These are phyloP conservation scores for Caenorhabditis tropicalis DNA, from an alignment of 1,140 invertebrate genomes.

Conservation along the genomic window DNA sequence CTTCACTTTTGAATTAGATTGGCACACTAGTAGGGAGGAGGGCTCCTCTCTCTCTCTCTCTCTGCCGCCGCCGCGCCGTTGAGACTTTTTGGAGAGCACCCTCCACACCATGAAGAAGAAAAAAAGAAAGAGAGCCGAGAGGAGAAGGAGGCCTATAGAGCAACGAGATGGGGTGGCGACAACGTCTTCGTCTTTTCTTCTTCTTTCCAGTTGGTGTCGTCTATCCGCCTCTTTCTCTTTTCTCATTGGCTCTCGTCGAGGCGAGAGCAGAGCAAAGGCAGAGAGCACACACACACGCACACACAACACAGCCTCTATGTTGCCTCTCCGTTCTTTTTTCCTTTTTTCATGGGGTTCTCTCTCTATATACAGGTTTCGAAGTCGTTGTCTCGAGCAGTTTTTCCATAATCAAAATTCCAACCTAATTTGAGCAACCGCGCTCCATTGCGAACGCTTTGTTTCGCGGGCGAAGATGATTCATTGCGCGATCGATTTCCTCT, in stretches of 20 bases:
- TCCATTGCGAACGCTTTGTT: background rate
- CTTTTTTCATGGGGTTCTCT: background rate
- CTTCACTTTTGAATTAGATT: slow-evolving; percentile 44
- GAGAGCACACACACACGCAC: too few species aligned
- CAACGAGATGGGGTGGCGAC: background rate
- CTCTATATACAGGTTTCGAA: background rate
- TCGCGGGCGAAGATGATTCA: too few species aligned
- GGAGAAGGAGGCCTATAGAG: background rate
- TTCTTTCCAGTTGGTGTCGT: background rate
- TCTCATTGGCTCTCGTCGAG: background rate
- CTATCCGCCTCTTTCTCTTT: too few species aligned
- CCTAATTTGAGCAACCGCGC: background rate
- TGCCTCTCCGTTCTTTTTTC: background rate
- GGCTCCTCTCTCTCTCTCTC: background rate
- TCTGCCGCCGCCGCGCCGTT: background rate
- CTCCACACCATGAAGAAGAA: too few species aligned
- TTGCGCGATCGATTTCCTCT: too few species aligned
- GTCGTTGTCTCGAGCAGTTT: background rate
- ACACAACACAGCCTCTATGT: background rate
- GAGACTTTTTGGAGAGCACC: slow-evolving; percentile 26
- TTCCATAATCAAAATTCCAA: too few species aligned
- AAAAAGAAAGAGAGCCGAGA: background rate
- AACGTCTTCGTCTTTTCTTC: background rate
- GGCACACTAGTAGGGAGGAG: background rate
- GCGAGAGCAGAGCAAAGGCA: background rate